These are phyloP conservation scores for Hylyphantes graminicola DNA, from an alignment of 1,140 invertebrate species.

Conservation along the genomic window DNA sequence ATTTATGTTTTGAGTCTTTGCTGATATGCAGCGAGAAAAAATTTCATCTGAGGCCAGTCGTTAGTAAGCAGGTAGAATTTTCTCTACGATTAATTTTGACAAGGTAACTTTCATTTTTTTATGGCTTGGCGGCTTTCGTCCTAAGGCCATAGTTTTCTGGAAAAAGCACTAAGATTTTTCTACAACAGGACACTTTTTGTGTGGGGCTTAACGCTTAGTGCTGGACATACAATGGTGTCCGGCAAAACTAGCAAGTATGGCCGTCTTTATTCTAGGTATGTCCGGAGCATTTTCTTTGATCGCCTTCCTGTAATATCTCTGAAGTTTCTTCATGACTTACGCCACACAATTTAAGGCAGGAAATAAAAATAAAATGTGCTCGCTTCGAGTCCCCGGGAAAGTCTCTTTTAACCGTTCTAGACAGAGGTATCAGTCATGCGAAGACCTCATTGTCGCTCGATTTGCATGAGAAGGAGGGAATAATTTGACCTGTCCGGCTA, in stretches of 20 bases:
- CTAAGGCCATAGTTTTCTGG: background rate
- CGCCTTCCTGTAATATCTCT: background rate
- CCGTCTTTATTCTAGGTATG: background rate
- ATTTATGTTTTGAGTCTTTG: background rate
- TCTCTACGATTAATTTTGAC: background rate
- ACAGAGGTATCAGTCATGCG: too few relatives aligned
- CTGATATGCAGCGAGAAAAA: background rate
- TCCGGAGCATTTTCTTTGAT: constrained; percentile 4
- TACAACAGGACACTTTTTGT: background rate
- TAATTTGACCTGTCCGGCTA: too few relatives aligned
- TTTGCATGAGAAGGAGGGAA: too few relatives aligned
- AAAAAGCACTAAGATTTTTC: background rate
- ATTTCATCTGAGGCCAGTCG: background rate
- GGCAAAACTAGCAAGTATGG: background rate
- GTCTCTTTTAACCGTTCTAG: too few relatives aligned
- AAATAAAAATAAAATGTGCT: too few relatives aligned
- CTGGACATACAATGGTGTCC: background rate
- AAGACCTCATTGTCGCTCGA: too few relatives aligned
- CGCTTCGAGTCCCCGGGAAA: too few relatives aligned
- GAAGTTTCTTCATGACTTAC: background rate
- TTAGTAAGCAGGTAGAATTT: background rate
- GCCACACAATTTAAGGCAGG: too few relatives aligned
- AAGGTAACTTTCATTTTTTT: background rate
- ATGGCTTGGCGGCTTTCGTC: background rate
- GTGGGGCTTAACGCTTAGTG: too few relatives aligned